Evolutionary conservation across 2,888 invertebrate genomes (phyloP), one percentile per base, ranked within the genome.

Genomic region (Cheilosia pagana): DNA sequence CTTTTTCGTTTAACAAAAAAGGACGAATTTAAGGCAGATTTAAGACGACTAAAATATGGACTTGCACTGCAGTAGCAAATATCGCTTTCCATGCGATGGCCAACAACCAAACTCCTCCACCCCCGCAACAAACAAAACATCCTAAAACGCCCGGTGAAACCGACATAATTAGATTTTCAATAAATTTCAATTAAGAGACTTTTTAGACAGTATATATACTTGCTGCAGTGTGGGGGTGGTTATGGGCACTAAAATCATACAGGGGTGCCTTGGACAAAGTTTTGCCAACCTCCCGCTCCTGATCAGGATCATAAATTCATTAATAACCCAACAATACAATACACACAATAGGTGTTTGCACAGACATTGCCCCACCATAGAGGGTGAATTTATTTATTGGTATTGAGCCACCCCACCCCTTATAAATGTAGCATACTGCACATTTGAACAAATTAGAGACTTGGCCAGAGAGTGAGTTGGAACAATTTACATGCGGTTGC

Each of bases 281-380:
- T 55, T 55, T 25, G 23, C 21, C 41, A 25, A 19, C 12, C 21
- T 23, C 63, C 21, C 28, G 57, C 74, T 74, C 57, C 63, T 52
- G 83, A 83, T 74, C 83, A 59, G 74, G 83, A 74, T 83, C 83
- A 83, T 83, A 83, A 83, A 83, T 83, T 78, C 83, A 83, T 78
- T 83, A 83, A 74, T 70, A 83, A 78, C 78, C 52, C 68, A 78
- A 70, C 78, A 83, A 57, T 63, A 52, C 60, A 50, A 67, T 43
- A 12, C 16, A 71, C 28, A 65, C 62, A 68, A 72, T 57, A 74
- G 67, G 77, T 77, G 77, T 77, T 77, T 48, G 55, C 48, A 16
- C 68, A 67, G 63, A 28, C 59, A 53, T 59, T 63, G 19, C 16
- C 31, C 7, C 16, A 62, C 57, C 16, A 57, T 52, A 25, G n/a